Base-by-base conservation (phyloP, 2,113 vertebrate genomes). In the Panthera tigris region DNA sequence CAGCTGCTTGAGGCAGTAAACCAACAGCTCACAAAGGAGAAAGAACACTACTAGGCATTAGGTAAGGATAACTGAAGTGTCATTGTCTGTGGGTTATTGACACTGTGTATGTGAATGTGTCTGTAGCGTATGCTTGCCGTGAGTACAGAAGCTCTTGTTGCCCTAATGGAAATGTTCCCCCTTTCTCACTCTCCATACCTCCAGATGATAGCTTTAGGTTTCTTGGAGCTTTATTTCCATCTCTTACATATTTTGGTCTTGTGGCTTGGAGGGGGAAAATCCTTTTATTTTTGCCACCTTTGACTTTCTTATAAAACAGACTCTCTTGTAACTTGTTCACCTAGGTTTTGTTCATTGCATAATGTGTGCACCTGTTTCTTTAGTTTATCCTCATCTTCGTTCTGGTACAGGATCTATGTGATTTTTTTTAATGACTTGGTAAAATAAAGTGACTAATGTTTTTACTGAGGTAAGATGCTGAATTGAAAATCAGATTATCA, bases 1-100 rank as follows among this genome's bases (percentile, higher is more conserved):
- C 99, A 99, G 98, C 98, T 99, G 98, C 99, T 99, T 2, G 98
- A 99, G 96, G 99, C 98, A 18, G 98, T 99, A 96, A 99, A 99
- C 98, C 99, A 98, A 97, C 99, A 99, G 98, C 99, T 99, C 89
- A 98, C 99, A 97, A 99, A 99, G 98, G 99, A 99, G 97, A 98
- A 98, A 91, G 98, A 99, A 97, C 98, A 99, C 97, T 98, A 97
- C 95, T 98, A 98, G 92, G 85, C 98, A 93, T 91, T 98, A 98
- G 99, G 99, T 99, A 98, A 88, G 98, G 96, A 0, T 1, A 9
- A 11, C 31, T 78, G 13, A 68, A 84, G 55, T 45, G 45, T 0
- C 82, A 0, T 21, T 13, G 0, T 29, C 80, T 89, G 0, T 55
- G 31, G 9, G 8, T 63, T 66, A 39, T 57, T 55, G 36, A 66